Conservation (phyloP, 2,797 vertebrate genomes). For the Siniperca undulata region DNA sequence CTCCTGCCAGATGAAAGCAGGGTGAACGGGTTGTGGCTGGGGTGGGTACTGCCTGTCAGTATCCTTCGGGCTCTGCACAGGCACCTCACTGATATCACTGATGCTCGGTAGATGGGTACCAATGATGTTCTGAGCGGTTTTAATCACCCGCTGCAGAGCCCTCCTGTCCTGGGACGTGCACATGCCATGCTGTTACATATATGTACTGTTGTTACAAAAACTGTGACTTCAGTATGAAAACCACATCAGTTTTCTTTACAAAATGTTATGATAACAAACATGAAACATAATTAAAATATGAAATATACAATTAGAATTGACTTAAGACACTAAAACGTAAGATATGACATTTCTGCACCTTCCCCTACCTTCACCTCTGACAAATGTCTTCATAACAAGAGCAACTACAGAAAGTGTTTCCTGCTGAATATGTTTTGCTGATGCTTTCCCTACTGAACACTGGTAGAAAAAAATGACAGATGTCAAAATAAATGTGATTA, state of each 20-base stretch:
- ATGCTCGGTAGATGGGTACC: too few species aligned
- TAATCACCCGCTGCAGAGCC: too few species aligned
- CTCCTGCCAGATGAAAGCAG: too few species aligned
- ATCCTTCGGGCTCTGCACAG: too few species aligned
- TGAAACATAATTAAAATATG: neutral
- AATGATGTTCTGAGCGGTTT: too few species aligned
- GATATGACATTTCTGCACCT: neutral
- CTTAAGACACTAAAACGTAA: neutral
- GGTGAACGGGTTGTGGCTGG: too few species aligned
- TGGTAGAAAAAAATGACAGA: neutral
- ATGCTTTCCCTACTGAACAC: neutral
- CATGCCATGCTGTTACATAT: too few species aligned
- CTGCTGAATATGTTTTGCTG: neutral
- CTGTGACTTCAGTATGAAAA: neutral
- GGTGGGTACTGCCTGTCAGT: too few species aligned
- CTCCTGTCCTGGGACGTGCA: too few species aligned
- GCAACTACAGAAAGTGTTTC: conserved; percentile 2
- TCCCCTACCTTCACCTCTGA: neutral
- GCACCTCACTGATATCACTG: too few species aligned
- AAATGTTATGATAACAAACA: neutral
- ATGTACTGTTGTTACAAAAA: neutral
- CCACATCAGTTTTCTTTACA: neutral
- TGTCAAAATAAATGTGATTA: neutral
- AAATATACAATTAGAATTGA: neutral
- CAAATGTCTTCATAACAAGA: neutral